Evolutionary conservation across 2,797 vertebrate species (phyloP).

Genomic region (Enteromius fasciolatus): DNA sequence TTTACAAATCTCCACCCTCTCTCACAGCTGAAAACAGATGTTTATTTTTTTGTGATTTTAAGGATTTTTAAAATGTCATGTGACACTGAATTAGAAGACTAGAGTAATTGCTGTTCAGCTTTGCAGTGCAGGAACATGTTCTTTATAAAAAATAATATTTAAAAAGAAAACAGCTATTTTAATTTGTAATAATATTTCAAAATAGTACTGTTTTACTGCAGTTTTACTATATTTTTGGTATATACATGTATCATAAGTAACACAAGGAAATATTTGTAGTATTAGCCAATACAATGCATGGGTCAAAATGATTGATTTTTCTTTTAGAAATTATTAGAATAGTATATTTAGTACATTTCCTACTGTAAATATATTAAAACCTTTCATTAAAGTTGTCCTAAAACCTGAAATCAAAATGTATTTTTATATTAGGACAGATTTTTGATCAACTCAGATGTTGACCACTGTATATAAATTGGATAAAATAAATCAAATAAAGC

Average conservation of each 20-base stretch:
- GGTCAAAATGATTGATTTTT: too few species aligned
- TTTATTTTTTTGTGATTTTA: background rate
- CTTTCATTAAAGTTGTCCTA: too few species aligned
- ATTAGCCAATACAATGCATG: too few species aligned
- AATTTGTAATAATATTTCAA: background rate
- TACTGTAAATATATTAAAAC: too few species aligned
- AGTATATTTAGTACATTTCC: too few species aligned
- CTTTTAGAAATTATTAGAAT: too few species aligned
- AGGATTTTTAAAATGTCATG: background rate
- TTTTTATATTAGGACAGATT: too few species aligned
- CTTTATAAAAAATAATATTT: background rate
- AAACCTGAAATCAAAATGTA: too few species aligned
- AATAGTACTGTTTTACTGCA: background rate
- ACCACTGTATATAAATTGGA: background rate
- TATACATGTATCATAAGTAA: too few species aligned
- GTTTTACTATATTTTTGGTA: background rate
- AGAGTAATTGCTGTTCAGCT: background rate
- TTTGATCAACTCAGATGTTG: too few species aligned
- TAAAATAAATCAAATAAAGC: background rate
- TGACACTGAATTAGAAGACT: background rate
- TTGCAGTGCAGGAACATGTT: background rate
- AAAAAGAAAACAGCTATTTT: background rate
- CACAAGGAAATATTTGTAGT: too few species aligned
- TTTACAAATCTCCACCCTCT: slow-evolving; percentile 8
- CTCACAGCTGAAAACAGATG: background rate